Base-by-base conservation (phyloP, 2,888 invertebrate genomes). In the Microchrysa polita region DNA sequence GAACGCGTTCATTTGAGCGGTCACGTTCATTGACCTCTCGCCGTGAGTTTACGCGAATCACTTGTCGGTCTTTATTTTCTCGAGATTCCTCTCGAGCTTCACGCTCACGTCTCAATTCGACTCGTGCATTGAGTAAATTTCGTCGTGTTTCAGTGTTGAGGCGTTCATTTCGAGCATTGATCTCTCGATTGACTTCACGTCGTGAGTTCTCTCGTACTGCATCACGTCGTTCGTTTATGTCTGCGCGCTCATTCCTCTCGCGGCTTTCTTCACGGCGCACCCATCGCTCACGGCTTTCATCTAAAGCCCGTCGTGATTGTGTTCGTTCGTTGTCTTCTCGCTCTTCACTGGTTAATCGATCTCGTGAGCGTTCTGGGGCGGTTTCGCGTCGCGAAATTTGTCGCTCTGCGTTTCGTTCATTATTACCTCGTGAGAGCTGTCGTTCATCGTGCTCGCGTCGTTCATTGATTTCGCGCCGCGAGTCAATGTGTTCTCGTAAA, bases 401-500 rank as follows among this genome's bases (percentile, higher is more conserved):
- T 16, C 40, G 18, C 1, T 44, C 61, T 10, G 48, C 14, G 7
- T 34, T 2, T 7, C 27, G 27, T 34, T 34, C 27, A 34, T 34
- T 34, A 34, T 2, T 34, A 5, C 7, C 27, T 34, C 27, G 27
- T n/a, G 27, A 7, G 27, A 34, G 27, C n/a, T n/a, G n/a, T n/a
- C n/a, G n/a, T n/a, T 53, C n/a, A 16, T 16, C 55, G 16, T 34
- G 53, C 14, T 69, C 67, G 12, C 18, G 34, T 27, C 55, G 71
- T 14, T 71, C 71, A 14, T 57, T 22, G 18, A 1, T 12, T 57
- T 57, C 57, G 18, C 57, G 57, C 18, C 57, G 2, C 27, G 5
- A 2, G 20, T 57, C 42, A 10, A 48, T n/a, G 4, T 12, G 48
- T n/a, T n/a, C 12, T 48, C 48, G 48, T 48, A 12, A 48, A n/a